phyloP scores from a whole-genome alignment of 2,113 vertebrate genomes.

The Pachypanchax playfairii region DNA sequence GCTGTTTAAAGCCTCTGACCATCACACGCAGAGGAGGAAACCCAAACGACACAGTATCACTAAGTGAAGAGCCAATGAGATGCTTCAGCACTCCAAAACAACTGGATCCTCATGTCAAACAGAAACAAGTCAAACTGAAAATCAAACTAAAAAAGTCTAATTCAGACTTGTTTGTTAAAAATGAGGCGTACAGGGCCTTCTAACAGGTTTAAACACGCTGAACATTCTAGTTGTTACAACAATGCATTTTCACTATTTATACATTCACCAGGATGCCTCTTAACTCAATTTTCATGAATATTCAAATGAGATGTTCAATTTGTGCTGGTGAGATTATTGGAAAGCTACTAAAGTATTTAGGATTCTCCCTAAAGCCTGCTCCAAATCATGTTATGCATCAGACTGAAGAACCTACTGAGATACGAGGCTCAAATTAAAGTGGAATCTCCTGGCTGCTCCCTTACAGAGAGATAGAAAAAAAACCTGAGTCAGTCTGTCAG shows the following conservation, averaged over 20 bases:
- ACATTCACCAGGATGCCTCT: constrained; percentile 23
- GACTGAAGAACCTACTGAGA: constrained; percentile 32
- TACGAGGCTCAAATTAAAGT: constrained; percentile 47
- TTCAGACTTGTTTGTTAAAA: too few species aligned
- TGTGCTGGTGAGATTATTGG: constrained; percentile 52
- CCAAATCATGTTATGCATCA: constrained; percentile 43
- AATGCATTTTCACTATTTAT: constrained; percentile 24
- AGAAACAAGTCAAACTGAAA: too few species aligned
- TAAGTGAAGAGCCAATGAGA: constrained; percentile 19
- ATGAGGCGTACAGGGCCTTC: too few species aligned
- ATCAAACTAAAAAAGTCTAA: too few species aligned
- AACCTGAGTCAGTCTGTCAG: constrained; percentile 40
- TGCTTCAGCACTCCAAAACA: background rate
- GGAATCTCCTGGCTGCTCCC: constrained; percentile 26
- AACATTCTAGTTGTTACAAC: constrained; percentile 36
- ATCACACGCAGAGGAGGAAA: constrained; percentile 6
- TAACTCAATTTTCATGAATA: constrained; percentile 44
- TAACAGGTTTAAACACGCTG: background rate
- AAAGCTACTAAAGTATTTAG: constrained; percentile 30
- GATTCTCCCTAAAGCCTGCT: constrained; percentile 45
- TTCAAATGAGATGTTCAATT: constrained; percentile 61
- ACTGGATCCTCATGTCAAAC: too few species aligned
- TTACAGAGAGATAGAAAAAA: background rate
- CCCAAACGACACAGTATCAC: constrained; percentile 20
- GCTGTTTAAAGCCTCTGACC: constrained; percentile 14